Percentiles rank a stretch among this genome's conserved stretches.
These are phyloP conservation scores for Rutpela maculata DNA, from an alignment of 2,888 invertebrate genomes.

Conservation along the genomic window DNA sequence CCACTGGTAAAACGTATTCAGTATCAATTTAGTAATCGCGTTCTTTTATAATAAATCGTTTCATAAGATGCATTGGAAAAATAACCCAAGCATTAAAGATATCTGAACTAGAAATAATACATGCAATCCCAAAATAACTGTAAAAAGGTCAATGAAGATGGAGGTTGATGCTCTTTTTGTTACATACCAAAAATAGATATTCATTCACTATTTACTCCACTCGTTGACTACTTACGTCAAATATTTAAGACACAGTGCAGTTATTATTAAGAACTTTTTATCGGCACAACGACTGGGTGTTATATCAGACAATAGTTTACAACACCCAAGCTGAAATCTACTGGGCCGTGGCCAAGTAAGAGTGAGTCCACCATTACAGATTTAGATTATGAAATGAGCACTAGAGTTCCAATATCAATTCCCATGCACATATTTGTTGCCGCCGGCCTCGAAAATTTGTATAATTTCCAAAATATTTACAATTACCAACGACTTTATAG, in stretches of 20 bases:
- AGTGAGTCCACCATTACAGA: constrained; percentile 39
- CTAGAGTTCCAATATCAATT: constrained; percentile 23
- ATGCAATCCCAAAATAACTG: constrained; percentile 22
- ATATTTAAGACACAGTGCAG: constrained; percentile 20
- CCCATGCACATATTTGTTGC: constrained; percentile 49
- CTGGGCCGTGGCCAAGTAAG: constrained; percentile 46
- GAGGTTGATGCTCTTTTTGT: constrained; percentile 21
- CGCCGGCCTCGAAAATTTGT: constrained; percentile 12
- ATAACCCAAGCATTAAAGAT: not conserved
- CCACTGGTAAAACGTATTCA: not conserved
- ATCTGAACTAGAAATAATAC: constrained; percentile 3
- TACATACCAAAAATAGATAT: constrained; percentile 28
- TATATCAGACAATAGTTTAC: constrained; percentile 48
- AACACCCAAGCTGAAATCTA: constrained; percentile 38
- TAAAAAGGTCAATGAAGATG: not conserved
- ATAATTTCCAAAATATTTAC: constrained; percentile 41
- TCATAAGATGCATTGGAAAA: not conserved
- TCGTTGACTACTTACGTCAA: constrained; percentile 34
- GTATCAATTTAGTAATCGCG: not conserved
- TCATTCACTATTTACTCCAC: constrained; percentile 31
- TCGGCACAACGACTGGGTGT: constrained; percentile 31
- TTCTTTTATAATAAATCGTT: not conserved
- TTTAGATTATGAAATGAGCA: constrained; percentile 48
- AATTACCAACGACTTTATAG: constrained; percentile 4
- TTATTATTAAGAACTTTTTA: constrained; percentile 19